Evolutionary conservation across 2,113 vertebrate species (phyloP).

Genomic region (Charina bottae): DNA sequence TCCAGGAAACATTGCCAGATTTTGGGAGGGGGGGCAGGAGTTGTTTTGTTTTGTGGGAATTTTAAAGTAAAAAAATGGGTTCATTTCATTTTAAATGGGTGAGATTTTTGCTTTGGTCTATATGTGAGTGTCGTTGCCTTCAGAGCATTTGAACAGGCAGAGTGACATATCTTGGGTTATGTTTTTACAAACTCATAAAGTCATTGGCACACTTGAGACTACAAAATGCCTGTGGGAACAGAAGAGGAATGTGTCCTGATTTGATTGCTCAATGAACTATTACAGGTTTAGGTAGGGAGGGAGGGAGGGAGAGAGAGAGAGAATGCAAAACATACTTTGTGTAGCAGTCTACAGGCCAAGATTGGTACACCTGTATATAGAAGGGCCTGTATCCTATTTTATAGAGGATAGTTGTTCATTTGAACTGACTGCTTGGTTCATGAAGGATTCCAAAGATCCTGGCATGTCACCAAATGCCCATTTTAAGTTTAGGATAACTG

Average conservation of each 20-base stretch:
- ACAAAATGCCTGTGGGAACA: not conserved
- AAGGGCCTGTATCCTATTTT: not conserved
- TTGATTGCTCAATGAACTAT: not conserved
- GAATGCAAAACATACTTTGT: not conserved
- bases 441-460: not conserved
- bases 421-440: not conserved
- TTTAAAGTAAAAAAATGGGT: not conserved
- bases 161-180: accelerated
- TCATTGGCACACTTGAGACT: not conserved
- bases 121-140: not conserved
- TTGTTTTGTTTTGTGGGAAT: constrained; percentile 2
- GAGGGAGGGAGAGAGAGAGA: not conserved
- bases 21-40: no score
- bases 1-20: not conserved
- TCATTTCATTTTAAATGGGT: not conserved
- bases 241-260: not conserved
- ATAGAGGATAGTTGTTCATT: not conserved
- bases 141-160: not conserved
- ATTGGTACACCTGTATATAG: not conserved
- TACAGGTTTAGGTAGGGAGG: not conserved
- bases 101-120: not conserved
- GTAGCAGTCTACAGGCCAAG: not conserved
- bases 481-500: not conserved
- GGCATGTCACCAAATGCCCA: not conserved
- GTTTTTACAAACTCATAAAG: not conserved